Evolutionary conservation across 1,140 invertebrate genomes (phyloP).

Genomic region (Eupeodes corollae): DNA sequence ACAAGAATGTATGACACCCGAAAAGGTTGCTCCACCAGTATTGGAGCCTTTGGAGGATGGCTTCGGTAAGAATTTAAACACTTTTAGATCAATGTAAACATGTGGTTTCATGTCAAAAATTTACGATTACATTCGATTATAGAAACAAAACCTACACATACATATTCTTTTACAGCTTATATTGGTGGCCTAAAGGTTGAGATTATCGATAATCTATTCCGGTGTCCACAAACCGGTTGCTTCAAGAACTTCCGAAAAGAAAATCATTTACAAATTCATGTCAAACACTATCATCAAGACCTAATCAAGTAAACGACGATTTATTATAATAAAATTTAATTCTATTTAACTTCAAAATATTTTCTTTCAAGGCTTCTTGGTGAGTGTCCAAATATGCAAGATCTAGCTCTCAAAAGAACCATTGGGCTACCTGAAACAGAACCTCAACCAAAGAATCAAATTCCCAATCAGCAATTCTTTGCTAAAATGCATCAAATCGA

Average conservation of each 20-base stretch:
- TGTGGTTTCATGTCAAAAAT: neutral
- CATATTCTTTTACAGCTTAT: constrained; percentile 42
- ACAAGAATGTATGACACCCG: neutral
- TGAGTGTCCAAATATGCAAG: constrained; percentile 70
- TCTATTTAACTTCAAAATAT: too few species aligned
- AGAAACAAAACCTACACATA: too few species aligned
- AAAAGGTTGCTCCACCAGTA: neutral
- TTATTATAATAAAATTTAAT: too few species aligned
- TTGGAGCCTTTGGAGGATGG: constrained; percentile 15
- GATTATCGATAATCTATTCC: constrained; percentile 56
- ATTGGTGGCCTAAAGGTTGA: constrained; percentile 57
- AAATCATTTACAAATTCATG: constrained; percentile 76
- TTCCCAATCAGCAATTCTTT: constrained; percentile 35
- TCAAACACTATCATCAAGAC: constrained; percentile 83
- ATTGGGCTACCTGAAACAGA: constrained; percentile 48
- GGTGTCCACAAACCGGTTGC: constrained; percentile 73
- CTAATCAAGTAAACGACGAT: constrained; percentile 44
- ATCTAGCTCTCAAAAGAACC: constrained; percentile 67
- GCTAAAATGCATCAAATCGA: constrained; percentile 33
- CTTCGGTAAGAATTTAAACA: constrained; percentile 8
- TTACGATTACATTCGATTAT: too few species aligned
- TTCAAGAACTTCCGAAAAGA: constrained; percentile 82
- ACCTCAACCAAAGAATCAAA: constrained; percentile 40
- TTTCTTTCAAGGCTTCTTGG: constrained; percentile 45
- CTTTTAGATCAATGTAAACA: neutral